Evolutionary conservation across 2,888 invertebrate species (phyloP).

Genomic region (Morpho deidamia): DNA sequence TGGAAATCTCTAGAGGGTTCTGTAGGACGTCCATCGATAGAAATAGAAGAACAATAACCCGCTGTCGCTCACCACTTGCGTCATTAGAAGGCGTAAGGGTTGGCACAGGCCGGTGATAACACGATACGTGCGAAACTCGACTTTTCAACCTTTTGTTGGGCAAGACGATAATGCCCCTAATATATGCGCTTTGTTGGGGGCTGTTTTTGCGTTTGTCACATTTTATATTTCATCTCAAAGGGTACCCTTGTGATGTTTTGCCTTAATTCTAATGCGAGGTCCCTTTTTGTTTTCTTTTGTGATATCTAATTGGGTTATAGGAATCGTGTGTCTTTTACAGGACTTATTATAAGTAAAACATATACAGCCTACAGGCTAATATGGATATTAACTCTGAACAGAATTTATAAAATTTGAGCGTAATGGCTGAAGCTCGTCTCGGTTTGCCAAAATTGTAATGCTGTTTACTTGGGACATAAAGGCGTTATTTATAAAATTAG

Average conservation of each 20-base stretch:
- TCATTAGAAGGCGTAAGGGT: conserved; percentile 61
- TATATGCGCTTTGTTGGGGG: conserved; percentile 61
- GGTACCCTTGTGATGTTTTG: conserved; percentile 21
- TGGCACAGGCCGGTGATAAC: conserved; percentile 62
- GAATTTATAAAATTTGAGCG: too few relatives aligned
- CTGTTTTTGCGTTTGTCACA: conserved; percentile 63
- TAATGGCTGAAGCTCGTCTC: too few relatives aligned
- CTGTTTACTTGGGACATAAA: too few relatives aligned
- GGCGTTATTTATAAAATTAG: too few relatives aligned
- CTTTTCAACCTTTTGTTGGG: conserved; percentile 75
- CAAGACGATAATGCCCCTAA: conserved; percentile 65
- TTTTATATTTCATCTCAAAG: conserved; percentile 39
- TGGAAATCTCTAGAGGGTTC: too few relatives aligned
- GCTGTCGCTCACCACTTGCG: conserved; percentile 24
- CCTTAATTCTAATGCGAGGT: conserved; percentile 25
- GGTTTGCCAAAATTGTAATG: too few relatives aligned
- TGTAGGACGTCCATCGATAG: too few relatives aligned
- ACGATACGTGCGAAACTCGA: conserved; percentile 71
- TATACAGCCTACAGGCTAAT: too few relatives aligned
- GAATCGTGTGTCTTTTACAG: conserved; percentile 3
- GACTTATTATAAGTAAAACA: not conserved
- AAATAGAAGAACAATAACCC: too few relatives aligned
- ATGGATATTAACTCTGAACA: too few relatives aligned
- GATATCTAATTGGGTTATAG: conserved; percentile 12
- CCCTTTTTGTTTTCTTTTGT: conserved; percentile 24